Conservation (phyloP, 2,797 vertebrate genomes). For the Sebastes hubbsi region DNA sequence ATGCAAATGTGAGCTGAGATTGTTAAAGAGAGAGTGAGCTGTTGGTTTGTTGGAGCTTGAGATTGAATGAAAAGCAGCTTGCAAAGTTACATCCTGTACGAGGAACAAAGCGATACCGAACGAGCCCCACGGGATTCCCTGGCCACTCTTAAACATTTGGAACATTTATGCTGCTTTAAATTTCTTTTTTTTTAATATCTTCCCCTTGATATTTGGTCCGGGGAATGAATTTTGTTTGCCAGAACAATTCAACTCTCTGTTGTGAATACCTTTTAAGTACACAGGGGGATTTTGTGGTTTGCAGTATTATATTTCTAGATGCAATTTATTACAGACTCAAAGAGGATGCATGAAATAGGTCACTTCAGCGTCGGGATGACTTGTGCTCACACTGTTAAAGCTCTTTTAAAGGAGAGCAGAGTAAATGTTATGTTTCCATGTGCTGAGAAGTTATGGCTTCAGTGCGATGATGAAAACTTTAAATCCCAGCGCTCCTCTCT, state of each 20-base stretch:
- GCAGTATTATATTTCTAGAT: slow-evolving; percentile 67
- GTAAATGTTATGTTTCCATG: slow-evolving; percentile 68
- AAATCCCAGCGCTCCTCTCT: slow-evolving; percentile 17
- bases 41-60: slow-evolving; percentile 23
- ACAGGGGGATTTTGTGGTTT: slow-evolving; percentile 67
- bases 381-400: slow-evolving; percentile 39
- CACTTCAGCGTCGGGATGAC: slow-evolving; percentile 31
- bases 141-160: slow-evolving; percentile 77
- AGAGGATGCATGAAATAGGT: slow-evolving; percentile 62
- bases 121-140: slow-evolving; percentile 67
- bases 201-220: slow-evolving; percentile 73
- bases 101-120: slow-evolving; percentile 72
- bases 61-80: slow-evolving; percentile 77
- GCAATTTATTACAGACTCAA: slow-evolving; percentile 68
- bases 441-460: slow-evolving; percentile 44
- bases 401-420: slow-evolving; percentile 42
- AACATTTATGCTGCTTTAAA: slow-evolving; percentile 81
- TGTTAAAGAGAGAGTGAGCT: slow-evolving; percentile 20
- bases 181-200: slow-evolving; percentile 60
- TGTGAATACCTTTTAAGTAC: slow-evolving; percentile 69
- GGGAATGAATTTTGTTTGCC: slow-evolving; percentile 76
- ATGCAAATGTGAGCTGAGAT: slow-evolving; percentile 1
- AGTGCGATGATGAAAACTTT: slow-evolving; percentile 35
- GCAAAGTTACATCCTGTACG: slow-evolving; percentile 75
- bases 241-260: slow-evolving; percentile 67